These are phyloP conservation scores for Nomada goodeniana DNA, from an alignment of 2,888 invertebrate genomes.

Conservation along the genomic window DNA sequence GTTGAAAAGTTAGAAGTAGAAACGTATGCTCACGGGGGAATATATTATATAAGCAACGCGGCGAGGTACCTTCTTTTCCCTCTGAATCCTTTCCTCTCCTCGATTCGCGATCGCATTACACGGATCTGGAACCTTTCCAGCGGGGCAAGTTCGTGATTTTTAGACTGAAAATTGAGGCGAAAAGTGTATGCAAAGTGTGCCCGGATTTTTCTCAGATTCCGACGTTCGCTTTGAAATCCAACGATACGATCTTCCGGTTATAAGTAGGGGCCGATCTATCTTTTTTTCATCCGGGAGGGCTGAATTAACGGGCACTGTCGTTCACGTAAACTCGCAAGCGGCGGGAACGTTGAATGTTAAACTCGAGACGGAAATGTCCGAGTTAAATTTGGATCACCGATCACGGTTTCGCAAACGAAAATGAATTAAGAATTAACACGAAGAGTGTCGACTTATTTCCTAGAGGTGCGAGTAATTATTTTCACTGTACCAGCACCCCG, in stretches of 20 bases:
- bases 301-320: slow-evolving; percentile 1
- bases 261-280: slow-evolving; percentile 35
- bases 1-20: slow-evolving; percentile 44
- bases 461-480: too few species aligned
- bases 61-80: slow-evolving; percentile 56
- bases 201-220: slow-evolving; percentile 64
- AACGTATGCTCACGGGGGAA: slow-evolving; percentile 65
- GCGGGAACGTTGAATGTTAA: background rate
- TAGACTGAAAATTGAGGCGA: slow-evolving; percentile 69
- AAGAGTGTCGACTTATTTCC: too few species aligned
- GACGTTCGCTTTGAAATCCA: slow-evolving; percentile 43
- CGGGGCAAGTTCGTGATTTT: slow-evolving; percentile 67
- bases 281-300: background rate
- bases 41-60: slow-evolving; percentile 66
- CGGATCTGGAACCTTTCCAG: slow-evolving; percentile 71
- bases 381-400: background rate
- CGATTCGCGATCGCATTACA: slow-evolving; percentile 72
- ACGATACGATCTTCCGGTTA: slow-evolving; percentile 54
- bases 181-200: slow-evolving; percentile 71
- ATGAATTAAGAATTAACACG: background rate
- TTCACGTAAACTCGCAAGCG: background rate
- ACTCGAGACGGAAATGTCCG: background rate
- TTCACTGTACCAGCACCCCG: too few species aligned
- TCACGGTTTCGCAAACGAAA: too few species aligned
- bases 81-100: slow-evolving; percentile 57